phyloP scores from a whole-genome alignment of 2,888 invertebrate species.

The Drosophila ochracea region DNA sequence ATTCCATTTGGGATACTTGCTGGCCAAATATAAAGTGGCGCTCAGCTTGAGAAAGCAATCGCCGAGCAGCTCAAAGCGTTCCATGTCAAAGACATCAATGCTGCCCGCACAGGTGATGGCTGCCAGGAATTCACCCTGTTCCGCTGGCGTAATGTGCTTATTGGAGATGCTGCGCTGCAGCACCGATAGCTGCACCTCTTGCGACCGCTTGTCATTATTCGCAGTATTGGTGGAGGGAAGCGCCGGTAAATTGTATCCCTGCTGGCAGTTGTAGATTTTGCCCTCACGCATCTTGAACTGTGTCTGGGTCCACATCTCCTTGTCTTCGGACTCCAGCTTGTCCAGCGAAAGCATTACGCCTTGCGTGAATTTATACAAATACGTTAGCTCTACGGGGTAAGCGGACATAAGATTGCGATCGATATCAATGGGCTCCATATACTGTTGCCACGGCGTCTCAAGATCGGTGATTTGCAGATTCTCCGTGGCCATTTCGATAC shows the following conservation, averaged over 20 bases:
- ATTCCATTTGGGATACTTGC: conserved; percentile 88
- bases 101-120: conserved; percentile 90
- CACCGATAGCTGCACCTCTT: conserved; percentile 56
- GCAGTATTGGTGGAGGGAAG: conserved; percentile 16
- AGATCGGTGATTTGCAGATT: conserved; percentile 52
- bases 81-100: conserved; percentile 91
- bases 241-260: conserved; percentile 20
- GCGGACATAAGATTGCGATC: conserved; percentile 87
- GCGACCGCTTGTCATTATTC: conserved; percentile 23
- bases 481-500: conserved; percentile 32
- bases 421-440: conserved; percentile 89
- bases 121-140: conserved; percentile 84
- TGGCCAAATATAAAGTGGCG: conserved; percentile 89
- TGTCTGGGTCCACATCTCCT: conserved; percentile 52
- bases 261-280: conserved; percentile 43
- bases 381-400: conserved; percentile 89
- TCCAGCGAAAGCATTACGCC: conserved; percentile 55
- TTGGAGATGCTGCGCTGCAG: conserved; percentile 61
- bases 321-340: conserved; percentile 54
- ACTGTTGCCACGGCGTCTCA: conserved; percentile 73
- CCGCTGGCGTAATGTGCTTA: conserved; percentile 64
- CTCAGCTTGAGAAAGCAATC: conserved; percentile 94
- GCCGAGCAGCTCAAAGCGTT: conserved; percentile 93
- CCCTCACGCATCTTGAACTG: conserved; percentile 68
- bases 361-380: conserved; percentile 88